phyloP scores from a whole-genome alignment of 2,888 invertebrate genomes.

The Aethes cnicana region DNA sequence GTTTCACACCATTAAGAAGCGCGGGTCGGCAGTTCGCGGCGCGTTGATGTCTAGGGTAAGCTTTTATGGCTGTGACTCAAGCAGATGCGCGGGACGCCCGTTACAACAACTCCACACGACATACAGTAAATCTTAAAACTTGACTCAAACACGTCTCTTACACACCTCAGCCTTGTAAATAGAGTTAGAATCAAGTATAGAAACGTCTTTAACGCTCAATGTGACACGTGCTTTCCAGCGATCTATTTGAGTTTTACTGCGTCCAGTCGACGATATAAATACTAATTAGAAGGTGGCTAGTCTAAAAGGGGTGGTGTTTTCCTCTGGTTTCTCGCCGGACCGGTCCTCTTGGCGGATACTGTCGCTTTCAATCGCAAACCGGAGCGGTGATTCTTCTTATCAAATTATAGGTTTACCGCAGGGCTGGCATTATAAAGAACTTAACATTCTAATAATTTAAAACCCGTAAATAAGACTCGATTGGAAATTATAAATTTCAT shows the following conservation, averaged over 20 bases:
- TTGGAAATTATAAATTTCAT: no score
- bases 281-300: constrained; percentile 44
- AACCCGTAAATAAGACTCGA: no score
- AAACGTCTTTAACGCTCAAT: constrained; percentile 15
- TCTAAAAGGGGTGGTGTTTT: constrained; percentile 70
- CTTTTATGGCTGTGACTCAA: constrained; percentile 28
- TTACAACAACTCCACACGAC: background rate
- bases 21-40: constrained; percentile 37
- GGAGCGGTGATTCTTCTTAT: constrained; percentile 77
- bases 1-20: constrained; percentile 58
- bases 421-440: constrained; percentile 16
- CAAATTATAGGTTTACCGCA: constrained; percentile 66
- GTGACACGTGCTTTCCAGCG: constrained; percentile 28
- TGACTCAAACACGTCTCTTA: no score
- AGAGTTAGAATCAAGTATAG: constrained; percentile 11
- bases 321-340: constrained; percentile 74
- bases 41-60: constrained; percentile 38
- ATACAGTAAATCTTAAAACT: no score
- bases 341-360: constrained; percentile 76
- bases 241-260: constrained; percentile 30
- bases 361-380: constrained; percentile 75
- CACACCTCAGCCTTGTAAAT: no score
- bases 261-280: constrained; percentile 42
- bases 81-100: constrained; percentile 31
- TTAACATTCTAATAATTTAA: background rate